phyloP scores from a whole-genome alignment of 1,140 invertebrate genomes.

The Fopius arisanus region DNA sequence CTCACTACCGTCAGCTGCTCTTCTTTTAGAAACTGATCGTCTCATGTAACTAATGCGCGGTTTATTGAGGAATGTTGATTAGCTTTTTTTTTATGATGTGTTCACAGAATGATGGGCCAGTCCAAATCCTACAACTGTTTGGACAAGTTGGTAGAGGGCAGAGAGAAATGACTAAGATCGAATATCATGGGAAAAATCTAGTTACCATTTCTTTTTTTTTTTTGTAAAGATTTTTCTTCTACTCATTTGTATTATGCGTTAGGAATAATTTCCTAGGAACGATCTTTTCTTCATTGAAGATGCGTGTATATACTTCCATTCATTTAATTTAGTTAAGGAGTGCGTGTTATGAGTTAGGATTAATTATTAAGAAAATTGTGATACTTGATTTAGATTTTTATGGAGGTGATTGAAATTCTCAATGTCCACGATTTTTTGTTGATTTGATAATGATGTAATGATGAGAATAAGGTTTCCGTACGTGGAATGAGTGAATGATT shows the following conservation, averaged over 20 bases:
- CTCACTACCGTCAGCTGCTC: not conserved
- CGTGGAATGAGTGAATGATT: not conserved
- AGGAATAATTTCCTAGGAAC: not conserved
- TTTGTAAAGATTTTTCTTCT: not conserved
- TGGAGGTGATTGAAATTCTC: not conserved
- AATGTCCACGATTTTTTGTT: not conserved
- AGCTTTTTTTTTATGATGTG: conserved; percentile 22
- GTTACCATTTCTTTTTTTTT: conserved; percentile 1
- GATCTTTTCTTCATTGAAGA: not conserved
- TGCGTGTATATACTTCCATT: not conserved
- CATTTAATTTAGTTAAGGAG: conserved; percentile 3
- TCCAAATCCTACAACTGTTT: conserved; percentile 57
- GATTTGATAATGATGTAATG: not conserved
- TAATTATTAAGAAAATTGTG: conserved; percentile 27
- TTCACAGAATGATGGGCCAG: conserved; percentile 50
- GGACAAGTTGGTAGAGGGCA: conserved; percentile 47
- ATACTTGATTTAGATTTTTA: conserved; percentile 31
- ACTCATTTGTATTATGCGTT: not conserved
- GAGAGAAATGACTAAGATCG: conserved; percentile 41
- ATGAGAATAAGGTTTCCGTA: too few relatives aligned
- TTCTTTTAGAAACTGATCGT: not conserved
- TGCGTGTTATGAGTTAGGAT: not conserved
- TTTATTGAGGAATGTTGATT: not conserved
- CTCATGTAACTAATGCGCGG: not conserved
- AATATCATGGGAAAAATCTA: not conserved